Conservation (phyloP, 2,888 invertebrate genomes). For the Spilarctia lutea region DNA sequence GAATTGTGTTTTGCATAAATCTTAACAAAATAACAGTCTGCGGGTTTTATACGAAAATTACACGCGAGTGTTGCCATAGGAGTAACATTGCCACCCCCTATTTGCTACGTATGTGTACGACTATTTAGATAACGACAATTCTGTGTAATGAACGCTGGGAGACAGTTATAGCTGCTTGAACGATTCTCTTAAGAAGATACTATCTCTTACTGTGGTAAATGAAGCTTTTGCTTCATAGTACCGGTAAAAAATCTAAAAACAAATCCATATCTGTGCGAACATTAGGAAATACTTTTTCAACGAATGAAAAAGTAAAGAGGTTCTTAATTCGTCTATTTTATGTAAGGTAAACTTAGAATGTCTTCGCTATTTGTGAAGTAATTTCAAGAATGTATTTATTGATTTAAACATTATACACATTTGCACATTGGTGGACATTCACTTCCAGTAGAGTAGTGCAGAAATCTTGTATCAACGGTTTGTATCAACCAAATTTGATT, state of each 20-base stretch:
- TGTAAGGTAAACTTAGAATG: neutral
- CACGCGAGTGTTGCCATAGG: neutral
- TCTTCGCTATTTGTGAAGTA: no score
- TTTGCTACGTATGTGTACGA: neutral
- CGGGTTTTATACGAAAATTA: neutral
- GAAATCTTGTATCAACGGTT: no score
- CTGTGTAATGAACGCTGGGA: neutral
- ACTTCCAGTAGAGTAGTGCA: no score
- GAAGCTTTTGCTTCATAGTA: neutral
- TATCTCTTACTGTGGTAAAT: neutral
- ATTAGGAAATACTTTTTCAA: neutral
- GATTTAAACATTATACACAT: no score
- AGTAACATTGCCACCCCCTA: neutral
- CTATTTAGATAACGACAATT: neutral
- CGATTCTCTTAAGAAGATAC: neutral
- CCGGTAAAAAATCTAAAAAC: neutral
- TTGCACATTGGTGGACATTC: no score
- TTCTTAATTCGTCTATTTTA: no score
- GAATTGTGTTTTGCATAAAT: neutral
- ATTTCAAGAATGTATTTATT: no score
- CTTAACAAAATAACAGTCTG: neutral
- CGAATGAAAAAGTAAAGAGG: neutral
- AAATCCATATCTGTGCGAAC: neutral
- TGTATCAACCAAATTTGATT: no score
- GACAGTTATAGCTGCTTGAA: neutral